Evolutionary conservation across 2,113 vertebrate genomes (phyloP), one percentile per base, ranked within the genome.

Genomic region (Lepus europaeus): DNA sequence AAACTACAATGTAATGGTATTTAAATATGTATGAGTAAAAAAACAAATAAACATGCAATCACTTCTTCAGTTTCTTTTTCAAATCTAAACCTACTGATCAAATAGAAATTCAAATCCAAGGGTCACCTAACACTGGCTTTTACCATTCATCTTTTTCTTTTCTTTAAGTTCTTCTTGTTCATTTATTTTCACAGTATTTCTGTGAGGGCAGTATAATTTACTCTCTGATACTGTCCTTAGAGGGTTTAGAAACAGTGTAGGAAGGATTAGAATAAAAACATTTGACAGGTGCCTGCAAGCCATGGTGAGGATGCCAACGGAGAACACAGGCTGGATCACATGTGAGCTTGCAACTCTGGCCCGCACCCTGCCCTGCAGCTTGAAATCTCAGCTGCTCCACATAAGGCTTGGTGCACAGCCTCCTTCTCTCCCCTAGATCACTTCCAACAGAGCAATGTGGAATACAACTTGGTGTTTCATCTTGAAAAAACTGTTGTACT

Each of bases 41-140:
- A 59, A 59, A 59, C 4, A 59, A 59, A 59, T 5, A 59, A 19
- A 45, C 45, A 59, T 90, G 22, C 4, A 86, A 27, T 85, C 23
- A n/a, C 20, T 94, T 88, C 69, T 73, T 73, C 72, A 85, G 45
- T 31, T 83, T 79, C 25, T 92, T 90, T 56, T 94, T 66, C 25
- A 91, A 45, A 83, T 14, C 6, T 72, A 79, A 84, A 70, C 29
- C 20, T 89, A 74, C 11, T 33, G 16, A 89, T 86, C 9, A 88
- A 70, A 66, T 74, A 39, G 51, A 89, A 89, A 63, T 87, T 89
- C 25, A 74, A 87, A 27, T 39, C n/a, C 63, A 51, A 4, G 22
- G 45, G 27, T 51, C 36, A 29, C 19, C 22, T 77, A 33, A 51
- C n/a, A 33, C 31, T 85, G 56, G n/a, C 20, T 69, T 92, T 68